Conservation (phyloP, 1,140 invertebrate genomes). For the Temnothorax nylanderi region DNA sequence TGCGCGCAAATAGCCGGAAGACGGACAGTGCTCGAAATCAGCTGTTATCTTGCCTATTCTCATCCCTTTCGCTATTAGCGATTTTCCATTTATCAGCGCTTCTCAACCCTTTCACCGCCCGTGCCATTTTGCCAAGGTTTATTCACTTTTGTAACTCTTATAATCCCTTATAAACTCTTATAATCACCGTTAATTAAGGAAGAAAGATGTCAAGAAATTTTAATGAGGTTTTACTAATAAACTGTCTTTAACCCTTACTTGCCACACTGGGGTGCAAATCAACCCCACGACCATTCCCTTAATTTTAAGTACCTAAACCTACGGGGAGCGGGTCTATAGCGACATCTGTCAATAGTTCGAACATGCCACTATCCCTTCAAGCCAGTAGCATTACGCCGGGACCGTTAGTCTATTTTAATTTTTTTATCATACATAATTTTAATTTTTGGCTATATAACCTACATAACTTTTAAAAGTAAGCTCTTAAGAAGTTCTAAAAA, state of each 20-base stretch:
- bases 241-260: not conserved
- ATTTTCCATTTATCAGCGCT: not conserved
- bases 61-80: not conserved
- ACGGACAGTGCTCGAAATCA: not conserved
- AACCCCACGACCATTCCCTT: too few species aligned
- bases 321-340: too few species aligned
- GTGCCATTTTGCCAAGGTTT: not conserved
- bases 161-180: not conserved
- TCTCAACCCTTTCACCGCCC: not conserved
- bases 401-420: too few species aligned
- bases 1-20: constrained; percentile 4
- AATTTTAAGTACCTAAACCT: too few species aligned
- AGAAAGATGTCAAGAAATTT: not conserved
- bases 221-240: not conserved
- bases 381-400: too few species aligned
- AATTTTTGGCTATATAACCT: too few species aligned
- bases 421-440: too few species aligned
- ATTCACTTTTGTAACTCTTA: not conserved
- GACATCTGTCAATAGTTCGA: too few species aligned
- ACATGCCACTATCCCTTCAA: too few species aligned
- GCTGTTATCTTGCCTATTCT: not conserved
- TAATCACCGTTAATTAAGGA: not conserved
- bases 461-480: too few species aligned
- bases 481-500: too few species aligned
- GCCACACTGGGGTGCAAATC: too few species aligned